phyloP scores from a whole-genome alignment of 2,113 vertebrate species.

The Amia ocellicauda region DNA sequence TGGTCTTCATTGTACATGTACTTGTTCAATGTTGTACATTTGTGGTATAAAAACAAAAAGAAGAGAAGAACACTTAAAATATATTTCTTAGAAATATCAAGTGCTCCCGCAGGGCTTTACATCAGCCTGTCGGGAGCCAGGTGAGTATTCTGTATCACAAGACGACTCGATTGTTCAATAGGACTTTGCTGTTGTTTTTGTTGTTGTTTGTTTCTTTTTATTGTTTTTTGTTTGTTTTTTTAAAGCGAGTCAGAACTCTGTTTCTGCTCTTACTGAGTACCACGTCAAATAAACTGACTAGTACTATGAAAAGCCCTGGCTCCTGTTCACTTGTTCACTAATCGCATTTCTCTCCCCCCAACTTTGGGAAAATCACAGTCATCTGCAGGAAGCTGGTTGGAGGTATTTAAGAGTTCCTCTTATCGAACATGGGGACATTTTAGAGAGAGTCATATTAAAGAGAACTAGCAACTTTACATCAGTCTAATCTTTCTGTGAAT shows the following conservation, averaged over 20 bases:
- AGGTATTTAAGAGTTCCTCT: no score
- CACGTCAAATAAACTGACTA: slow-evolving; percentile 59
- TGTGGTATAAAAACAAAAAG: slow-evolving; percentile 39
- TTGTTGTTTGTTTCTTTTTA: slow-evolving; percentile 33
- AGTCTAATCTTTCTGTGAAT: no score
- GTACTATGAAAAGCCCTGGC: slow-evolving; percentile 22
- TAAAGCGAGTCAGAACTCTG: neutral
- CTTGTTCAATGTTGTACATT: slow-evolving; percentile 39
- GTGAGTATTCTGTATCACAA: slow-evolving; percentile 41
- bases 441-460: no score
- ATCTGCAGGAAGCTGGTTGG: no score
- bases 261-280: neutral
- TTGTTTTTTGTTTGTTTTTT: slow-evolving; percentile 24
- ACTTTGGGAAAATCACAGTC: no score
- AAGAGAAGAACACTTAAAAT: no score
- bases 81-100: slow-evolving; percentile 22
- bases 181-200: slow-evolving; percentile 35
- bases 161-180: slow-evolving; percentile 34
- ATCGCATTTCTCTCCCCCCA: neutral
- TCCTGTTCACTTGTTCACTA: neutral
- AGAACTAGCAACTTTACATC: no score
- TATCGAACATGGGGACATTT: no score
- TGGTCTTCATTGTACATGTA: slow-evolving; percentile 20
- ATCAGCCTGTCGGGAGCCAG: slow-evolving; percentile 25
- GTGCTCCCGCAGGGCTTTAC: slow-evolving; percentile 46